Percentiles rank a stretch among this genome's conserved stretches.
These are phyloP conservation scores for Centrocercus urophasianus DNA, from an alignment of 2,113 vertebrate species.

Conservation along the genomic window DNA sequence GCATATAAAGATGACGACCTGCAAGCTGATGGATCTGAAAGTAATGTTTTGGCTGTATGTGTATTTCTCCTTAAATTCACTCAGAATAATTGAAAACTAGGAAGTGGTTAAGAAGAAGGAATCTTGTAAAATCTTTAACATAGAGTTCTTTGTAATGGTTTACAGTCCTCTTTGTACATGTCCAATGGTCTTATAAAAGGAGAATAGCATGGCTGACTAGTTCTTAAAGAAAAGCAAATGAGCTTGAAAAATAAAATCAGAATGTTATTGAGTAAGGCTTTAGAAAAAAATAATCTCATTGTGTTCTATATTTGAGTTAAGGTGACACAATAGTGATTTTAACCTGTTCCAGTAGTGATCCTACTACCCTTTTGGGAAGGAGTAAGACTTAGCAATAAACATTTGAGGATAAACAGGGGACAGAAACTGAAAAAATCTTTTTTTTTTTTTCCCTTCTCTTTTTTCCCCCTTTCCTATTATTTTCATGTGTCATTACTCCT, in stretches of 20 bases:
- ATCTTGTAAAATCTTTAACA: background rate
- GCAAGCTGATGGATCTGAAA: background rate
- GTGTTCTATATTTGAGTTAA: background rate
- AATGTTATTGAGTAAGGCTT: background rate
- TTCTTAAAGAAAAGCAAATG: background rate
- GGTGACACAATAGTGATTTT: background rate
- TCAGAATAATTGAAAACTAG: background rate
- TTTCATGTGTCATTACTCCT: background rate
- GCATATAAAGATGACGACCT: background rate
- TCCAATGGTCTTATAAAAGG: background rate
- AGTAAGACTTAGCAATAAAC: background rate
- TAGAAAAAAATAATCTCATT: background rate
- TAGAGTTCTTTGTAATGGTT: fast-evolving
- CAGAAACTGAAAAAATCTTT: fast-evolving
- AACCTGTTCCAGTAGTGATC: background rate
- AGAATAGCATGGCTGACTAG: background rate
- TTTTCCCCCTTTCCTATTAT: background rate
- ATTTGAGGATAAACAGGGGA: background rate
- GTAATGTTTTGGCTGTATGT: background rate
- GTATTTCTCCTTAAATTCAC: background rate
- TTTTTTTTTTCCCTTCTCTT: fast-evolving
- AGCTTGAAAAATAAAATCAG: background rate
- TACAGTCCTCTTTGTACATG: background rate
- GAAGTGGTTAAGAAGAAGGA: background rate
- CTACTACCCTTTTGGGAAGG: background rate